phyloP scores from a whole-genome alignment of 2,113 vertebrate genomes.

The Trogon surrucura region DNA sequence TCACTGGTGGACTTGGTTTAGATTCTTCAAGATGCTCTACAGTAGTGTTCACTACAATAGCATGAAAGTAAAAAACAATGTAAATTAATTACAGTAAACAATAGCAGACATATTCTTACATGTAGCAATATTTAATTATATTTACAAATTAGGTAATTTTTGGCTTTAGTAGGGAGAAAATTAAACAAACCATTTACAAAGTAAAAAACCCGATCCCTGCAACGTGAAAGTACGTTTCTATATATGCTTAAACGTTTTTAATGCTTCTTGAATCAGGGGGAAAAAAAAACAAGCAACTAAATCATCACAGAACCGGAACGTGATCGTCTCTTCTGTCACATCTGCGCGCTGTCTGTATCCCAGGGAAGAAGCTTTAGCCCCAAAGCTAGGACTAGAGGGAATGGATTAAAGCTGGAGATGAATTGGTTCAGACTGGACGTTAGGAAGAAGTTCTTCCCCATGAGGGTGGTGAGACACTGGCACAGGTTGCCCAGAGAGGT shows the following conservation, averaged over 20 bases:
- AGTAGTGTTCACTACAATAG: slow-evolving; percentile 72
- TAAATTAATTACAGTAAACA: background rate
- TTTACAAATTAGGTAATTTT: background rate
- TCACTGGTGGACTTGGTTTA: slow-evolving; percentile 61
- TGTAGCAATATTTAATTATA: background rate
- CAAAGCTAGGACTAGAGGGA: background rate
- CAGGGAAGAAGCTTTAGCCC: background rate
- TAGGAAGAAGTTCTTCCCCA: too few species aligned
- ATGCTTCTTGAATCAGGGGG: background rate
- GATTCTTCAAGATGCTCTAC: slow-evolving; percentile 71
- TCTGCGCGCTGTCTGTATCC: background rate
- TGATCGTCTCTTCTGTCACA: background rate
- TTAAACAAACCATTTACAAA: background rate
- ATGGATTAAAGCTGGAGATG: too few species aligned
- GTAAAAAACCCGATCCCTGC: background rate
- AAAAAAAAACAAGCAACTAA: background rate
- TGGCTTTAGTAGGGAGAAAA: background rate
- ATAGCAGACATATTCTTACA: background rate
- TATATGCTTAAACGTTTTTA: background rate
- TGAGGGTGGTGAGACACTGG: too few species aligned
- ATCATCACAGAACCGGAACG: background rate
- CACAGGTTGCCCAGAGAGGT: too few species aligned
- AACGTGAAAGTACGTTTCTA: background rate
- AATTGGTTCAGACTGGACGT: too few species aligned
- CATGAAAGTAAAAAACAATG: background rate